Evolutionary conservation across 2,113 vertebrate species (phyloP), one percentile per base, ranked within the genome.

Genomic region (Cathartes aura): DNA sequence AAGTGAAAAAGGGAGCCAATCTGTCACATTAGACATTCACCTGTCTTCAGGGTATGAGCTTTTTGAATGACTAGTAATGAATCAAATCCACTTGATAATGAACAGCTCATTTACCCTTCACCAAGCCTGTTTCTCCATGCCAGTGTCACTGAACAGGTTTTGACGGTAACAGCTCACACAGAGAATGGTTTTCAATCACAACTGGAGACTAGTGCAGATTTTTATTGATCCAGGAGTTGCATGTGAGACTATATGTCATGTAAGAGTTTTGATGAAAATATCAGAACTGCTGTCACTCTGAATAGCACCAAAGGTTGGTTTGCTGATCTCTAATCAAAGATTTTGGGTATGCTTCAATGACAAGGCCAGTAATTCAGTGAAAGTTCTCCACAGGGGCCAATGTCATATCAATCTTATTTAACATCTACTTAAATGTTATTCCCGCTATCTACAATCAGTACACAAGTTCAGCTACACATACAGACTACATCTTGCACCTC

Each of bases 331-430:
- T 76, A 81, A 95, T 95, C 89, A 89, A 95, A 94, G 62, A 26
- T 95, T 92, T 96, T 59, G 34, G 36, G 27, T 62, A 71, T 84
- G 36, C 32, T 84, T 89, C 87, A 80, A 2, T 91, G 93, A 91
- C 85, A 93, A 73, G 74, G 34, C 36, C 68, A 93, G 89, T 78
- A 83, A 92, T 78, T 92, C 90, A 89, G 30, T 70, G 79, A 91
- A 89, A 83, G 30, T 83, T 90, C 64, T 94, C 94, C 70, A 56
- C 27, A 6, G 87, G 47, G 79, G 50, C 67, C 74, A 82, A 21
- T 70, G 89, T 83, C 47, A 15, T 82, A 97, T 91, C 92, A 93
- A 74, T 94, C 90, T 95, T 86, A 89, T 96, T 96, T 96, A 95
- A 95, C 87, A 90, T 92, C 82, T 93, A 15, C 80, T 89, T 94